These are phyloP conservation scores for Mercenaria mercenaria DNA, from an alignment of 1,140 invertebrate genomes.

Conservation along the genomic window DNA sequence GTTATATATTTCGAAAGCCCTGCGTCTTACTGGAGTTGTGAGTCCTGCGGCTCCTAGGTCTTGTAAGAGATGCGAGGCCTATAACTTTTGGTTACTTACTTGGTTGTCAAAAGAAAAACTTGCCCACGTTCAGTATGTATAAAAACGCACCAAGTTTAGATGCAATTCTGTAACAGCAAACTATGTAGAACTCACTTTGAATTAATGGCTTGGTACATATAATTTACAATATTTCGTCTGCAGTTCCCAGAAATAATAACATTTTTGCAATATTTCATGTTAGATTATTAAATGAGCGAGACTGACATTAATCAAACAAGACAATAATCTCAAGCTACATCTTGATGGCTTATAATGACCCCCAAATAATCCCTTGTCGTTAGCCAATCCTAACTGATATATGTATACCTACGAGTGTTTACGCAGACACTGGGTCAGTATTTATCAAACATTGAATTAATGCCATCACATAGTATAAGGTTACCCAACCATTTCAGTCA, in stretches of 20 bases:
- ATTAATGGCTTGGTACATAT: no score
- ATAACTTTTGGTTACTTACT: no score
- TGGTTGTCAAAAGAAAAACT: no score
- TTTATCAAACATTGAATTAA: constrained; percentile 51
- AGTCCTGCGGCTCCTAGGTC: no score
- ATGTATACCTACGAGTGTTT: constrained; percentile 31
- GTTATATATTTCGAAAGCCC: no score
- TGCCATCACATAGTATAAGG: constrained; percentile 63
- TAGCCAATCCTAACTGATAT: not conserved
- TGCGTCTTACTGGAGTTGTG: no score
- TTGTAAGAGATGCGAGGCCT: no score
- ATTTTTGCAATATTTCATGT: constrained; percentile 19
- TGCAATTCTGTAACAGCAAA: no score
- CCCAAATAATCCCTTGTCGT: constrained; percentile 5
- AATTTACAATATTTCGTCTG: not conserved
- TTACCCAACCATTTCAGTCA: constrained; percentile 14
- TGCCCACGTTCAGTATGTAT: no score
- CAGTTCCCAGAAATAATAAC: not conserved
- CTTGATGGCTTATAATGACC: constrained; percentile 37
- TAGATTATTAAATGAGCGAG: not conserved
- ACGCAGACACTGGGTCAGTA: constrained; percentile 12
- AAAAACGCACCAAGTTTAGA: no score
- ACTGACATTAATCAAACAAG: constrained; percentile 22
- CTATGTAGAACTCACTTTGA: no score
- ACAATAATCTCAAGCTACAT: constrained; percentile 17